phyloP scores from a whole-genome alignment of 2,888 invertebrate species.

The Teinopalpus imperialis region DNA sequence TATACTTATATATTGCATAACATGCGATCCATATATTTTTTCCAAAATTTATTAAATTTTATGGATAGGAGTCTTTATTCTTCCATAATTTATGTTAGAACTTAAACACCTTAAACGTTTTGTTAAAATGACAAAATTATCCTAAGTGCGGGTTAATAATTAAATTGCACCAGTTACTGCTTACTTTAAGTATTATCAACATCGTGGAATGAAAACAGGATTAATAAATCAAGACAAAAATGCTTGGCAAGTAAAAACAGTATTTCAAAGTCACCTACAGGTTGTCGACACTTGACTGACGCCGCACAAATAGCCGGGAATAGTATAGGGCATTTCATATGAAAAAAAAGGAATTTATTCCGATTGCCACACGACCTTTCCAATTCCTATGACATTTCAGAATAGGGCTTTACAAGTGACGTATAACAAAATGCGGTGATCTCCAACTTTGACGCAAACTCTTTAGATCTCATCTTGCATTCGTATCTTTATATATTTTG shows the following conservation, averaged over 20 bases:
- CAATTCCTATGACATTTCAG: slow-evolving; percentile 33
- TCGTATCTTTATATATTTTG: no score
- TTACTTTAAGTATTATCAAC: no score
- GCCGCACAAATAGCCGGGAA: slow-evolving; percentile 24
- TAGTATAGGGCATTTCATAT: slow-evolving; percentile 22
- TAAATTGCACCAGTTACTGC: no score
- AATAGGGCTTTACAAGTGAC: slow-evolving; percentile 45
- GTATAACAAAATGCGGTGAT: slow-evolving; percentile 53
- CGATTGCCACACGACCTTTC: slow-evolving; percentile 26
- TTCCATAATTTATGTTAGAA: no score
- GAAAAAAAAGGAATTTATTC: slow-evolving; percentile 24
- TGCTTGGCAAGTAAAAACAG: slow-evolving; percentile 12
- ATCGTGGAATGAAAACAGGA: background rate
- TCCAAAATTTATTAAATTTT: no score
- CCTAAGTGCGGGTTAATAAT: no score
- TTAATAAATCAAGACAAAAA: slow-evolving; percentile 1
- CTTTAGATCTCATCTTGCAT: no score
- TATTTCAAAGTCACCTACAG: slow-evolving; percentile 24
- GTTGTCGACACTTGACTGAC: slow-evolving; percentile 28
- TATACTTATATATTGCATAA: no score
- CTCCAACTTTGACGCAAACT: slow-evolving; percentile 47
- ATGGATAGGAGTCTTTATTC: no score
- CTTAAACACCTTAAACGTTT: no score
- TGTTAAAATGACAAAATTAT: no score
- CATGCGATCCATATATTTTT: no score